A percentile compares a stretch with the other conserved stretches of the same genome.
These are phyloP conservation scores for Erythrolamprus reginae DNA, from an alignment of 2,113 vertebrate genomes.

Conservation along the genomic window DNA sequence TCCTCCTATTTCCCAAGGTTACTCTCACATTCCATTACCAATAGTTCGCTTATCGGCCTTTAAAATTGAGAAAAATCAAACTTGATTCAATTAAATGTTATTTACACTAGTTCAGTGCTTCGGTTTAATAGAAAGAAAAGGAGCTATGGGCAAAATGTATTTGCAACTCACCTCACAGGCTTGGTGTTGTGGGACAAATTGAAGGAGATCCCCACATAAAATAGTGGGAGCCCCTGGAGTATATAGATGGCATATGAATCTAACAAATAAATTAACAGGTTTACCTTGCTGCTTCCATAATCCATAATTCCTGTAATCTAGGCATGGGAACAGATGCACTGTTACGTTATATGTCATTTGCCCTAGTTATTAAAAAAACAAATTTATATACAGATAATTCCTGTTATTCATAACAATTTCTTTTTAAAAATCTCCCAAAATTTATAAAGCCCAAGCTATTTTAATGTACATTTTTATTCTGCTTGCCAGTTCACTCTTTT, in stretches of 20 bases:
- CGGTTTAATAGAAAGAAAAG: constrained; percentile 62
- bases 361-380: constrained; percentile 99
- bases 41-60: constrained; percentile 43
- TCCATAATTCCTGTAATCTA: constrained; percentile 73
- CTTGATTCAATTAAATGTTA: constrained; percentile 64
- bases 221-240: constrained; percentile 1
- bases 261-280: constrained; percentile 58
- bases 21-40: background rate
- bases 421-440: constrained; percentile 67
- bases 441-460: background rate
- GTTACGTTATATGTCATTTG: constrained; percentile 78
- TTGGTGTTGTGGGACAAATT: background rate
- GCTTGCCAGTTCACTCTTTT: constrained; percentile 19
- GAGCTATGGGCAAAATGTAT: constrained; percentile 53
- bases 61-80: constrained; percentile 54
- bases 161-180: background rate
- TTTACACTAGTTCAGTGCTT: constrained; percentile 63
- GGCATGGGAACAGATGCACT: constrained; percentile 83
- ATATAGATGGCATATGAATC: constrained; percentile 61
- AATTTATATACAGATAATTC: constrained; percentile 89
- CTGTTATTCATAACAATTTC: constrained; percentile 96
- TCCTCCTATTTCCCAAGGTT: background rate
- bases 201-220: background rate
- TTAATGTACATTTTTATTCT: constrained; percentile 30
- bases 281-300: constrained; percentile 61